Percentiles rank a stretch among this genome's conserved stretches.
Evolutionary conservation across 2,888 invertebrate genomes (phyloP).

Genomic region (Adineta ricciae): DNA sequence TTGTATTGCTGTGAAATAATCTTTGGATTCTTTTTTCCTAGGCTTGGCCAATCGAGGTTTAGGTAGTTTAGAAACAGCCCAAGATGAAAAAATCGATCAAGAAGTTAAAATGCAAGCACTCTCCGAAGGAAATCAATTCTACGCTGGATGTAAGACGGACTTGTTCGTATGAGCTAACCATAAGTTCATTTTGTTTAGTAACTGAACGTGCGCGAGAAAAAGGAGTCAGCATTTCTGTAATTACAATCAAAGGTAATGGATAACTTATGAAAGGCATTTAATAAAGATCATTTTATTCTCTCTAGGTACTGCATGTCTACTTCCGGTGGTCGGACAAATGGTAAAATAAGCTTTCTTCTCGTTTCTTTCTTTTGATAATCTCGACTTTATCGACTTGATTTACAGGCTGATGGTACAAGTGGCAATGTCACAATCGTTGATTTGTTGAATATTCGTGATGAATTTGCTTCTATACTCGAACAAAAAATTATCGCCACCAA

Average conservation of each 20-base stretch:
- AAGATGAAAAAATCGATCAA: constrained; percentile 35
- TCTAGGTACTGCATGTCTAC: constrained; percentile 27
- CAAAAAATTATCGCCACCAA: constrained; percentile 45
- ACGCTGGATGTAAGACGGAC: not conserved
- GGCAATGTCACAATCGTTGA: constrained; percentile 46
- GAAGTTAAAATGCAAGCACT: constrained; percentile 36
- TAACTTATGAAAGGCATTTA: no score
- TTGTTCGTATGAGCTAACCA: not conserved
- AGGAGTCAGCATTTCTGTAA: constrained; percentile 44
- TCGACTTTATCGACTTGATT: not conserved
- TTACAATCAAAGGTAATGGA: constrained; percentile 42
- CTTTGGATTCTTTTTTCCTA: not conserved
- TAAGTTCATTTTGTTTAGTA: not conserved
- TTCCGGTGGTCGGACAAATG: constrained; percentile 30
- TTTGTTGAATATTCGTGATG: constrained; percentile 44
- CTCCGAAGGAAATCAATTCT: constrained; percentile 40
- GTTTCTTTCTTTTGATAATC: not conserved
- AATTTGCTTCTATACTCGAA: constrained; percentile 46
- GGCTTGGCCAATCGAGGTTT: constrained; percentile 46
- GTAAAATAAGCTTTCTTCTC: not conserved
- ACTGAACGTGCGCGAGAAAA: not conserved
- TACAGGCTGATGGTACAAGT: constrained; percentile 26
- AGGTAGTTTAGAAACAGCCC: constrained; percentile 41
- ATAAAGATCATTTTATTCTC: no score
- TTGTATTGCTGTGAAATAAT: no score